phyloP scores from a whole-genome alignment of 2,888 invertebrate species.

The Drosophila seclusa region DNA sequence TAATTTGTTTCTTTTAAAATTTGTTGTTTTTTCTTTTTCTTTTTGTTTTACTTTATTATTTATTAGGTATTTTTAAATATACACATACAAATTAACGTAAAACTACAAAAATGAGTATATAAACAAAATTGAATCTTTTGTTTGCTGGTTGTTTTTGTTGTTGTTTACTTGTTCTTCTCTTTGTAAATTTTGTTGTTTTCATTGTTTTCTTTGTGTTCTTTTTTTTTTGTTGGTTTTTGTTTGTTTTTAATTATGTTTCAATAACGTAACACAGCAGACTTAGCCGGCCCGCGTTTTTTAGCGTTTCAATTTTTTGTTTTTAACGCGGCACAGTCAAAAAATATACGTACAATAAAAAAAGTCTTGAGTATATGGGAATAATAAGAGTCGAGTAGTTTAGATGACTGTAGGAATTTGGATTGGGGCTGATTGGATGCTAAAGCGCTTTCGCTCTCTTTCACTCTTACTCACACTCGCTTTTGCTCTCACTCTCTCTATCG shows the following conservation, averaged over 20 bases:
- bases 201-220: conserved; percentile 11
- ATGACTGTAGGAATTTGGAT: conserved; percentile 60
- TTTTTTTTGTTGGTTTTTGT: conserved; percentile 37
- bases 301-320: conserved; percentile 12
- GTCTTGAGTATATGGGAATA: conserved; percentile 62
- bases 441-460: conserved; percentile 27
- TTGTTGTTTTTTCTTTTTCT: conserved; percentile 44
- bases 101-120: conserved; percentile 79
- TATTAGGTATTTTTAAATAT: conserved; percentile 80
- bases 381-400: conserved; percentile 39
- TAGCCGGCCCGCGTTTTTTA: conserved; percentile 55
- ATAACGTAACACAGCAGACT: conserved; percentile 85
- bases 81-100: conserved; percentile 80
- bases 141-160: conserved; percentile 45
- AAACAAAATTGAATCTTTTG: conserved; percentile 55
- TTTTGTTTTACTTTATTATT: conserved; percentile 58
- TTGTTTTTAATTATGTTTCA: conserved; percentile 54
- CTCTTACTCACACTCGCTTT: conserved; percentile 45
- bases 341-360: conserved; percentile 52
- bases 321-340: conserved; percentile 62
- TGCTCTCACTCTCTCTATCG: conserved; percentile 47
- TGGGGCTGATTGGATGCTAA: conserved; percentile 51
- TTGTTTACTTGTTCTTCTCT: conserved; percentile 41
- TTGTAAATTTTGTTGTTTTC: conserved; percentile 35
- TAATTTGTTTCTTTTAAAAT: conserved; percentile 50